These are phyloP conservation scores for Bombus picipes DNA, from an alignment of 1,140 invertebrate genomes.

Conservation along the genomic window DNA sequence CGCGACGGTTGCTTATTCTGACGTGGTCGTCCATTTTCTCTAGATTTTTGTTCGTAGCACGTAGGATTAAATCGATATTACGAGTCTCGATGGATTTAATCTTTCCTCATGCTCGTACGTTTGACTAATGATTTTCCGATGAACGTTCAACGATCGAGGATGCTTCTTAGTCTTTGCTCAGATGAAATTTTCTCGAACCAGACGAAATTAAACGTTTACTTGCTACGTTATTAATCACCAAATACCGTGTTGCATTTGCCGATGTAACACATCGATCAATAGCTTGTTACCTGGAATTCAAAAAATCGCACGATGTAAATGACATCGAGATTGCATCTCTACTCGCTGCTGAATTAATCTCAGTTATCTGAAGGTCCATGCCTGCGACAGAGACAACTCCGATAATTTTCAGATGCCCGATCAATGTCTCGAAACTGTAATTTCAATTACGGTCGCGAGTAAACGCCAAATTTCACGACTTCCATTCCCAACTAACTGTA, in stretches of 20 bases:
- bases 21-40: neutral
- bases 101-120: neutral
- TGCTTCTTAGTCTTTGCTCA: neutral
- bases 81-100: neutral
- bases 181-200: neutral
- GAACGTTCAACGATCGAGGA: neutral
- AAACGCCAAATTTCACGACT: too few species aligned
- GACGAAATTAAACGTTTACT: neutral
- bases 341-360: neutral
- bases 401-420: neutral
- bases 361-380: neutral
- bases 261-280: neutral
- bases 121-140: conserved; percentile 1
- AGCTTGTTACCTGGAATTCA: conserved; percentile 2
- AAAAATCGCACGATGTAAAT: neutral
- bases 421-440: neutral
- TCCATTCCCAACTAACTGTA: too few species aligned
- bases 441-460: neutral
- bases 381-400: neutral
- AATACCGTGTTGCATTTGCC: neutral
- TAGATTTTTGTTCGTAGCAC: neutral
- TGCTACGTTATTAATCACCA: conserved; percentile 6
- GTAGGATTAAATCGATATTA: neutral
- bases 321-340: neutral
- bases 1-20: neutral